Conservation (phyloP, 35 echinoderm and acorn worm genomes). For the Eucidaris tribuloides region DNA sequence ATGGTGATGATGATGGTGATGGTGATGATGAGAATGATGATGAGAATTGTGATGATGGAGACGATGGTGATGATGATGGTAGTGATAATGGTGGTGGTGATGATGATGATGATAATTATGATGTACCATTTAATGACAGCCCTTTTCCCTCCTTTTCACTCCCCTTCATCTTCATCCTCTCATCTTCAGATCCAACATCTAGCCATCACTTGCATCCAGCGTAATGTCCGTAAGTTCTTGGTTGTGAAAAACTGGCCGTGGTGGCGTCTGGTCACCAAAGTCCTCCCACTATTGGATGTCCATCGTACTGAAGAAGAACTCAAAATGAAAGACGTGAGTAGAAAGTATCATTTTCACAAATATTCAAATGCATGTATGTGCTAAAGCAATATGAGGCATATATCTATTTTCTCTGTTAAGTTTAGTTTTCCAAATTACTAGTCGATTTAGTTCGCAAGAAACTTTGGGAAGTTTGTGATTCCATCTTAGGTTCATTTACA, state of each 20-base stretch:
- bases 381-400: too few relatives aligned
- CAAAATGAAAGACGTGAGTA: slow-evolving; percentile 94
- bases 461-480: too few relatives aligned
- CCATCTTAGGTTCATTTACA: too few relatives aligned
- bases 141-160: too few relatives aligned
- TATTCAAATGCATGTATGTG: too few relatives aligned
- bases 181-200: slow-evolving; percentile 80
- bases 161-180: too few relatives aligned
- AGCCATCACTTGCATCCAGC: slow-evolving; percentile 86
- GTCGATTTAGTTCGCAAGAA: too few relatives aligned
- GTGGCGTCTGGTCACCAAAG: slow-evolving; percentile 96
- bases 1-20: not conserved
- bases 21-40: not conserved
- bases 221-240: slow-evolving; percentile 91
- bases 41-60: not conserved
- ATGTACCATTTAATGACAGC: too few relatives aligned
- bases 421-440: too few relatives aligned
- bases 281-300: slow-evolving; percentile 86
- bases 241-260: slow-evolving; percentile 89
- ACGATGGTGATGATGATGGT: not conserved
- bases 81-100: not conserved
- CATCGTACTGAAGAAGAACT: slow-evolving; percentile 98
- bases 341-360: too few relatives aligned
- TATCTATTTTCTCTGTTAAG: too few relatives aligned
- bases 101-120: not conserved